These are phyloP conservation scores for Nibea albiflora DNA, from an alignment of 2,113 vertebrate genomes.

Conservation along the genomic window DNA sequence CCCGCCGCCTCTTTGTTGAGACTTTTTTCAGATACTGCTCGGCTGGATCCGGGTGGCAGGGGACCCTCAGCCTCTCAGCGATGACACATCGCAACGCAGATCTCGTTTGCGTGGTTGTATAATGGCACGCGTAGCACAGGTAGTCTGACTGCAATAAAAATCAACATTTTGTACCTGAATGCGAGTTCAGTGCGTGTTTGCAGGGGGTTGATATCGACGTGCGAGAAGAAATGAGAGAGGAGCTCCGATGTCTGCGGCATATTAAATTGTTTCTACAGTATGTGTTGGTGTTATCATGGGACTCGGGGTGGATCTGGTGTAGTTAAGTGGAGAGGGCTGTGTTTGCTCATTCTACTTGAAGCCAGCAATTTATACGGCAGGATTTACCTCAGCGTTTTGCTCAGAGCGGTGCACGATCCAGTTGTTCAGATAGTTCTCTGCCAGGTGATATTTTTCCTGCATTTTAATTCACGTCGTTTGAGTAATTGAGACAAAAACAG, in stretches of 20 bases:
- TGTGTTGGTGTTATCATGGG: conserved; percentile 7
- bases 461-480: conserved; percentile 13
- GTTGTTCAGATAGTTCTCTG: not conserved
- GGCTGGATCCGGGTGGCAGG: not conserved
- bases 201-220: not conserved
- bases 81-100: not conserved
- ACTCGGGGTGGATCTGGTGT: not conserved
- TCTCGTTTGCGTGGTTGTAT: not conserved
- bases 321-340: conserved; percentile 5
- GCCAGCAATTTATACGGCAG: conserved; percentile 6
- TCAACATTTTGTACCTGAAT: not conserved
- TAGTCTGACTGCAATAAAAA: not conserved
- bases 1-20: conserved; percentile 21
- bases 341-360: not conserved
- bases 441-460: not conserved
- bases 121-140: not conserved
- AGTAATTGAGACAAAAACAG: not conserved
- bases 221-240: not conserved
- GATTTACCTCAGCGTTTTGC: not conserved
- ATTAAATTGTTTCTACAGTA: conserved; percentile 11
- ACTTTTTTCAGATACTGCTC: conserved; percentile 37
- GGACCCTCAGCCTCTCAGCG: conserved; percentile 6
- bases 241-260: conserved; percentile 1
- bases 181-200: conserved; percentile 3
- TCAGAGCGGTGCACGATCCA: not conserved